Conservation (phyloP, 2,888 invertebrate species). For the Acholoe squamosa region DNA sequence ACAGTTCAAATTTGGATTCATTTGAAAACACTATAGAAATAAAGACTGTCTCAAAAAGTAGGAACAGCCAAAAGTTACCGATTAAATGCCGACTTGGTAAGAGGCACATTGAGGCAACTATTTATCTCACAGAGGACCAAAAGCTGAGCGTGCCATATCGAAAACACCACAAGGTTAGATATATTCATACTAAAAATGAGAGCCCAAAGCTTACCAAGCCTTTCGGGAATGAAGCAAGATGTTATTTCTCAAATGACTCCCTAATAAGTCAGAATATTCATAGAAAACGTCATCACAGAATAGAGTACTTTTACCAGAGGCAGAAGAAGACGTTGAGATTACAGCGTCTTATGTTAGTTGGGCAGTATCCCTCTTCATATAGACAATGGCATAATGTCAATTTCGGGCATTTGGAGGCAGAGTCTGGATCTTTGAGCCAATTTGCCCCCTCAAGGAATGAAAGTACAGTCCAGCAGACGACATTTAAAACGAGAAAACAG, state of each 20-base stretch:
- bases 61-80: too few species aligned
- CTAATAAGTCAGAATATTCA: background rate
- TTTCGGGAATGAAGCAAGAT: background rate
- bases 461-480: background rate
- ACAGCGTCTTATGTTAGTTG: background rate
- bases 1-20: too few species aligned
- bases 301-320: conserved; percentile 29
- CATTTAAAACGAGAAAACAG: background rate
- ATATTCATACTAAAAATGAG: background rate
- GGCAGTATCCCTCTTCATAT: background rate
- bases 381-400: background rate
- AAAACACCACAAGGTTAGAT: background rate
- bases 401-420: background rate
- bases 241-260: background rate
- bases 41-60: too few species aligned
- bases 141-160: conserved; percentile 1
- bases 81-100: conserved; percentile 19
- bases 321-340: conserved; percentile 14
- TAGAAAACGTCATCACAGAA: background rate
- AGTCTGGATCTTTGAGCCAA: background rate
- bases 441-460: background rate
- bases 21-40: too few species aligned
- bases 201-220: background rate
- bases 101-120: background rate
- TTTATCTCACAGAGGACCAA: background rate